Conservation (phyloP, 2,113 vertebrate genomes). For the Tiliqua scincoides region DNA sequence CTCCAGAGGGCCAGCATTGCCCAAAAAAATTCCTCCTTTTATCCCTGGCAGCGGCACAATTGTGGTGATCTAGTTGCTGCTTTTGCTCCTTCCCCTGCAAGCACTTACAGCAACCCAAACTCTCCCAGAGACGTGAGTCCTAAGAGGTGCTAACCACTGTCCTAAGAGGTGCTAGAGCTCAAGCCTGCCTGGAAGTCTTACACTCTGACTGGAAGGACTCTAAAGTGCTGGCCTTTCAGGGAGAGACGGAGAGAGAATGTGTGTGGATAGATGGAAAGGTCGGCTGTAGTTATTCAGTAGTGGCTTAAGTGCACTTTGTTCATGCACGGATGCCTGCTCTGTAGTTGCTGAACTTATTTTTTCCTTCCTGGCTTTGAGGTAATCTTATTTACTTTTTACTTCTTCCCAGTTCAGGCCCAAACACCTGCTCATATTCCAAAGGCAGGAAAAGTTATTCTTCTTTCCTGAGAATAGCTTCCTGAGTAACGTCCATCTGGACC, state of each 20-base stretch:
- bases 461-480: constrained; percentile 17
- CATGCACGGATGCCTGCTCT: not conserved
- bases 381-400: not conserved
- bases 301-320: not conserved
- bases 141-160: too few relatives aligned
- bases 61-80: too few relatives aligned
- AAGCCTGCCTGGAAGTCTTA: not conserved
- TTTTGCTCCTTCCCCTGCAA: too few relatives aligned
- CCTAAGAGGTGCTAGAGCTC: not conserved
- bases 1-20: too few relatives aligned
- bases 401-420: not conserved
- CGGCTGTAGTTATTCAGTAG: not conserved
- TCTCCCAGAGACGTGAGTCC: too few relatives aligned
- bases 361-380: not conserved
- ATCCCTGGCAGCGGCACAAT: too few relatives aligned
- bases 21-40: too few relatives aligned
- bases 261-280: not conserved
- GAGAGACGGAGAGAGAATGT: too few relatives aligned
- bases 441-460: constrained; percentile 25
- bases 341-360: not conserved
- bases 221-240: not conserved
- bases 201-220: not conserved
- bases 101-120: too few relatives aligned
- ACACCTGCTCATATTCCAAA: constrained; percentile 20
- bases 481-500: not conserved